Evolutionary conservation across 1,140 invertebrate species (phyloP), one percentile per base, ranked within the genome.

Genomic region (Drosophila takahashii): DNA sequence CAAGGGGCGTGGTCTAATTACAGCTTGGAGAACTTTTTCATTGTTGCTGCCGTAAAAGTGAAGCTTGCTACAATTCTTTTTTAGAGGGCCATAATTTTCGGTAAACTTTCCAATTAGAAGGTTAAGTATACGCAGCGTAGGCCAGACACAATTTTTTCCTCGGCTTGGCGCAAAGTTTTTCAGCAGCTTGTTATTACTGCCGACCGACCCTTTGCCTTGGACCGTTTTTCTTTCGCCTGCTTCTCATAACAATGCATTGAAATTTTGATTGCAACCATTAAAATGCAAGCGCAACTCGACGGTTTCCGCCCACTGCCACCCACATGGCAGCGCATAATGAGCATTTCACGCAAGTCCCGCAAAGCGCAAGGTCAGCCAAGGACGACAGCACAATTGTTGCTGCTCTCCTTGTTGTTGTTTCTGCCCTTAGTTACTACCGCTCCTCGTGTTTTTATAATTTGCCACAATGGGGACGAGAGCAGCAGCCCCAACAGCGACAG

Each of bases 231-330:
- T 45, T 22, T 22, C 7, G 41, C 42, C 9, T 39, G 34, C 27
- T 52, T 42, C 60, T 42, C 64, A 65, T 70, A 81, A 79, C 81
- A 85, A 81, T 86, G 84, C 83, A 89, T 79, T 73, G 47, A 77
- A 87, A 83, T 87, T 83, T 85, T 87, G 79, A 89, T 87, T 87
- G 84, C 83, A 79, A 69, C 76, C 79, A 87, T 87, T 87, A 87
- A 87, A 87, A 83, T 89, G 83, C 83, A 87, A 79, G 83, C 62
- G 48, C 65, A 73, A 59, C 61, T 67, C 65, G 61, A 37, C 54
- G 26, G 15, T 15, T 52, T 29, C 37, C 53, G 32, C 39, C 45
- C 52, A 53, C 8, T 10, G 4, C 44, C 66, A 34, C 41, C 44
- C 42, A 64, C 59, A 65, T 50, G 42, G 53, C 61, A 66, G 47